Percentiles rank a stretch among this genome's conserved stretches.
phyloP scores from a whole-genome alignment of 2,888 invertebrate species.

The Catonia carolina region DNA sequence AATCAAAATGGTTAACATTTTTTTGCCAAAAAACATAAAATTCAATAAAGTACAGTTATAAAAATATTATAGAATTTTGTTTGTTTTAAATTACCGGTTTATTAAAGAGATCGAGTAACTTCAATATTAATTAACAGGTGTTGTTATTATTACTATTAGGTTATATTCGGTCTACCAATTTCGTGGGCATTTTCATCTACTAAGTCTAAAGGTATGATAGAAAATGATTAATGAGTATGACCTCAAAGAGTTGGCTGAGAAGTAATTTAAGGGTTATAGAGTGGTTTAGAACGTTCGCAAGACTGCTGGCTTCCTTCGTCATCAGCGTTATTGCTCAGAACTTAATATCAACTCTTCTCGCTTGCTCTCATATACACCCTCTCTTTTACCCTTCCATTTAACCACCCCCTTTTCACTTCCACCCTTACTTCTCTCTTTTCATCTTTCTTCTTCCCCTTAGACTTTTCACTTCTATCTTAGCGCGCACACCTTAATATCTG shows the following conservation, averaged over 20 bases:
- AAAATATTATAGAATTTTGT: too few species aligned
- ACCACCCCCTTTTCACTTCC: neutral
- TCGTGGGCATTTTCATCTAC: too few species aligned
- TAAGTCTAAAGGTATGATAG: too few species aligned
- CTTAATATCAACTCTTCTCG: slow-evolving; percentile 4
- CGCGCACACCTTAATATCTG: neutral
- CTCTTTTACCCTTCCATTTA: neutral
- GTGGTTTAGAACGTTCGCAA: slow-evolving; percentile 6
- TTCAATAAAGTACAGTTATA: too few species aligned
- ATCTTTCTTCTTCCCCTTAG: neutral
- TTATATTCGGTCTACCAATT: too few species aligned
- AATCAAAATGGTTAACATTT: too few species aligned
- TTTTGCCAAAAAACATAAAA: too few species aligned
- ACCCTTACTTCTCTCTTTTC: neutral
- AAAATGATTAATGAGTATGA: slow-evolving; percentile 7
- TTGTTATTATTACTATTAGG: too few species aligned
- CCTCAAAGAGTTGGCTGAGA: slow-evolving; percentile 1
- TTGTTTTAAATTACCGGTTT: too few species aligned
- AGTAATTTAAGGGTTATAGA: slow-evolving; percentile 5
- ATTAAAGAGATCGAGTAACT: too few species aligned
- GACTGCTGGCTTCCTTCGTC: neutral
- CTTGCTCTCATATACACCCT: neutral
- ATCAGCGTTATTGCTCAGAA: slow-evolving; percentile 13
- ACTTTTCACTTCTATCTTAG: neutral
- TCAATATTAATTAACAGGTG: too few species aligned